Base-by-base conservation (phyloP, 2,888 invertebrate genomes). In the Phalera bucephala region DNA sequence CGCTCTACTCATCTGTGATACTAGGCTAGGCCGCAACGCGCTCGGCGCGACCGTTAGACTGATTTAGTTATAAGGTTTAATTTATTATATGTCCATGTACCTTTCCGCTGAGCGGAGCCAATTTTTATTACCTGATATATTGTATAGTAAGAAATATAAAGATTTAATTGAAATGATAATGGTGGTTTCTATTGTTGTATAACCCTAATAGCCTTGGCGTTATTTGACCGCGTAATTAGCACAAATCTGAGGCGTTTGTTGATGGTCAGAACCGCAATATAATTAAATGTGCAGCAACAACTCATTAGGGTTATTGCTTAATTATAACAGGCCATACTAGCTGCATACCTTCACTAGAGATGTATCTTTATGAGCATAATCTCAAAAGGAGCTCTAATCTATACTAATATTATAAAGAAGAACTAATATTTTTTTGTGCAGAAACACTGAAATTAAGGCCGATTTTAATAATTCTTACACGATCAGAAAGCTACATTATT, bases 1-100 rank as follows among this genome's bases (percentile, higher is more conserved):
- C 88, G 88, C 86, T 80, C 85, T 88, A 81, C 87, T 83, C 67
- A 83, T 87, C 89, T 89, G 89, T 89, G 89, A 89, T 89, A 89
- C 83, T 89, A 89, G 88, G 68, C 52, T 88, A 86, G 83, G 80
- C 75, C 77, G 79, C 56, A 68, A 70, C 73, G 85, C 88, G 78
- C 80, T 82, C 80, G 84, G 86, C 84, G 85, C 88, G 75, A 80
- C 83, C 68, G 85, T 86, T 79, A 87, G 88, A 89, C 88, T 89
- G 88, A 89, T 89, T 73, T 88, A 88, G 86, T 67, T 8, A 60
- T 65, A 87, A 85, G 86, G 84, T 70, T 27, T 84, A 84, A 87
- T 80, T 88, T 88, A 87, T 70, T 82, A 78, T 28, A 28, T 29
- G 88, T 88, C 88, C 77, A 80, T 70, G 88, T 89, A 89, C 88